Percentiles rank a stretch among this genome's conserved stretches.
Conservation (phyloP, 2,888 invertebrate genomes). For the Pyrrhia umbra region DNA sequence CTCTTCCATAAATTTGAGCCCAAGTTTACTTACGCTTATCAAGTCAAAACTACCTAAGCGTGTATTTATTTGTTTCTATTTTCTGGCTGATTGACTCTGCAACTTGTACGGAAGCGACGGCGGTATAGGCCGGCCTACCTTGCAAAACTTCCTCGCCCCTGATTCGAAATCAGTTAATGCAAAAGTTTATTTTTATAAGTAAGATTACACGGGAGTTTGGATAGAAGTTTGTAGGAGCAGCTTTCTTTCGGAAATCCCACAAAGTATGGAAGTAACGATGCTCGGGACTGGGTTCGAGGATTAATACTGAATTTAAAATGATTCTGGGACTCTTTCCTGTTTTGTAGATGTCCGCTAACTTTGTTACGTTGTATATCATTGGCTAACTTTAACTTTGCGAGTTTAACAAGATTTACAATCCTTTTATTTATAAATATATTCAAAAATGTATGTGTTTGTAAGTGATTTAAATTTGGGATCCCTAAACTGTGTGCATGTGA, state of each 20-base stretch:
- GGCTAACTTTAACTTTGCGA: constrained; percentile 71
- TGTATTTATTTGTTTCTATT: constrained; percentile 89
- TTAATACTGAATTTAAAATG: constrained; percentile 88
- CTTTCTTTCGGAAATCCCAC: constrained; percentile 87
- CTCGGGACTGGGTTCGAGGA: constrained; percentile 81
- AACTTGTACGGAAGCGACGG: constrained; percentile 79
- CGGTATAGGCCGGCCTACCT: constrained; percentile 81
- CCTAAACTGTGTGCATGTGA: neutral
- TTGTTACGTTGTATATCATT: constrained; percentile 78
- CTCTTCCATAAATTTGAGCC: constrained; percentile 85
- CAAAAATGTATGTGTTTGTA: constrained; percentile 34
- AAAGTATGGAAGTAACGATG: constrained; percentile 85
- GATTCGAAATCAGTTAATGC: constrained; percentile 90
- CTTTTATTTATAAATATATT: constrained; percentile 59
- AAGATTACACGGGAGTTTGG: constrained; percentile 89
- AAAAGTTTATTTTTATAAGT: constrained; percentile 91
- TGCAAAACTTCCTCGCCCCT: constrained; percentile 81
- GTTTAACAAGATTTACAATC: constrained; percentile 70
- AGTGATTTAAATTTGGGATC: constrained; percentile 14
- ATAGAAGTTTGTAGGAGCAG: constrained; percentile 85
- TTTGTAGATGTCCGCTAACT: constrained; percentile 77
- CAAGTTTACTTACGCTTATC: constrained; percentile 85
- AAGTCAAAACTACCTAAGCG: constrained; percentile 87
- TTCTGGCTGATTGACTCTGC: constrained; percentile 85
- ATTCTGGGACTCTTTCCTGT: constrained; percentile 80